Evolutionary conservation across 2,888 invertebrate species (phyloP).

Genomic region (Matsumyia berberina): DNA sequence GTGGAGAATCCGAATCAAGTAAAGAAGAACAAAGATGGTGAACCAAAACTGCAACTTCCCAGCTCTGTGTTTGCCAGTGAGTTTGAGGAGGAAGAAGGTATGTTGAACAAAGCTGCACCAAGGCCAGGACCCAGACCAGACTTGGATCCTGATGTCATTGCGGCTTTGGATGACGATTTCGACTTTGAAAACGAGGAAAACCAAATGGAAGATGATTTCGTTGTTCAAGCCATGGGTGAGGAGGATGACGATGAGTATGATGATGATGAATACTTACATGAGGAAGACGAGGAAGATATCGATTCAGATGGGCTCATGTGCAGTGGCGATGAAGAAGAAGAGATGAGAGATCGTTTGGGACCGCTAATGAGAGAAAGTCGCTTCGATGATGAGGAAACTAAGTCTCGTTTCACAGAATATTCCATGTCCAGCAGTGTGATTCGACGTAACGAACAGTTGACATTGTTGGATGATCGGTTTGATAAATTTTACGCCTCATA

Average conservation of each 20-base stretch:
- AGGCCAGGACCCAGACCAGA: conserved; percentile 87
- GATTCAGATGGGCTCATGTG: conserved; percentile 80
- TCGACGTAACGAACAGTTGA: conserved; percentile 91
- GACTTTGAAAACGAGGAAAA: conserved; percentile 93
- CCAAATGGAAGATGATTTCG: conserved; percentile 96
- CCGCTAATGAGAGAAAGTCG: conserved; percentile 84
- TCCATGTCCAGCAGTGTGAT: conserved; percentile 97
- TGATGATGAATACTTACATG: conserved; percentile 75
- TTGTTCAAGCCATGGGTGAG: conserved; percentile 88
- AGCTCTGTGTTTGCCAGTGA: conserved; percentile 95
- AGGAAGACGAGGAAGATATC: conserved; percentile 78
- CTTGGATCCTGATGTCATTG: conserved; percentile 96
- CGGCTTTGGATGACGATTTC: conserved; percentile 97
- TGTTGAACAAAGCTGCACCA: conserved; percentile 83
- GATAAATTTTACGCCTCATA: conserved; percentile 94
- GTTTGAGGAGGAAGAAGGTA: conserved; percentile 92
- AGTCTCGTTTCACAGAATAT: conserved; percentile 95
- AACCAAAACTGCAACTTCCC: conserved; percentile 87
- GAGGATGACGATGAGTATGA: conserved; percentile 79
- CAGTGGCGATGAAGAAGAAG: conserved; percentile 85
- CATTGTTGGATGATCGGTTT: conserved; percentile 93
- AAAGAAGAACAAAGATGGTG: conserved; percentile 78
- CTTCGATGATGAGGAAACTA: conserved; percentile 89
- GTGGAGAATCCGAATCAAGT: conserved; percentile 82
- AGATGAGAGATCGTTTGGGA: conserved; percentile 82